Evolutionary conservation across 2,113 vertebrate genomes (phyloP).

Genomic region (Archocentrus centrarchus): DNA sequence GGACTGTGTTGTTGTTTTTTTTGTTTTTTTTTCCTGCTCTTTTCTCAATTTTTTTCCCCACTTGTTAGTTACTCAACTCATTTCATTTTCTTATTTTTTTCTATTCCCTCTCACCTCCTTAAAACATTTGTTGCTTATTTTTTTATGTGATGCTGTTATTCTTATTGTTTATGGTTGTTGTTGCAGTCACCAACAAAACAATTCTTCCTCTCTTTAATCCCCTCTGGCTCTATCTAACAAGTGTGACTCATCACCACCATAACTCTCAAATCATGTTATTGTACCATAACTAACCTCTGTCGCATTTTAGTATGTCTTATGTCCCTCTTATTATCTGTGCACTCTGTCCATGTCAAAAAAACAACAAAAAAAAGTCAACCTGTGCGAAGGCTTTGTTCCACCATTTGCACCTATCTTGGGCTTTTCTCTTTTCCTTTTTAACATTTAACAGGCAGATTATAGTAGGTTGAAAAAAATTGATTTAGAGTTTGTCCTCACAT

Average conservation of each 20-base stretch:
- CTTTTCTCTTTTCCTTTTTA: background rate
- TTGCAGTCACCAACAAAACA: background rate
- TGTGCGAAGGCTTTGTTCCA: no score
- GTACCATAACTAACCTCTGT: background rate
- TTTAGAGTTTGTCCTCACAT: slow-evolving; percentile 78
- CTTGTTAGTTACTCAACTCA: background rate
- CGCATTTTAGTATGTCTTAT: background rate
- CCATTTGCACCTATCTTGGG: no score
- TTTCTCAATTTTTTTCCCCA: background rate
- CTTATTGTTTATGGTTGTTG: background rate
- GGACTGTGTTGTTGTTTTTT: no score
- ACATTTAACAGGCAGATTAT: background rate
- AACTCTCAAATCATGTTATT: background rate
- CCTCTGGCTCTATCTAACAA: background rate
- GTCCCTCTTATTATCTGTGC: background rate
- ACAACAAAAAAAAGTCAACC: no score
- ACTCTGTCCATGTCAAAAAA: background rate
- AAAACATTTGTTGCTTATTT: background rate
- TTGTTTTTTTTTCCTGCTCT: no score
- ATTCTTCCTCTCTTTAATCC: background rate
- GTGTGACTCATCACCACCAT: rapidly evolving
- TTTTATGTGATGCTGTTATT: background rate
- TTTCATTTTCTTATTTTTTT: background rate
- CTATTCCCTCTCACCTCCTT: background rate
- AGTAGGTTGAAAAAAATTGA: background rate